Conservation (phyloP, 2,888 invertebrate genomes). For the Eristalinus aeneus region DNA sequence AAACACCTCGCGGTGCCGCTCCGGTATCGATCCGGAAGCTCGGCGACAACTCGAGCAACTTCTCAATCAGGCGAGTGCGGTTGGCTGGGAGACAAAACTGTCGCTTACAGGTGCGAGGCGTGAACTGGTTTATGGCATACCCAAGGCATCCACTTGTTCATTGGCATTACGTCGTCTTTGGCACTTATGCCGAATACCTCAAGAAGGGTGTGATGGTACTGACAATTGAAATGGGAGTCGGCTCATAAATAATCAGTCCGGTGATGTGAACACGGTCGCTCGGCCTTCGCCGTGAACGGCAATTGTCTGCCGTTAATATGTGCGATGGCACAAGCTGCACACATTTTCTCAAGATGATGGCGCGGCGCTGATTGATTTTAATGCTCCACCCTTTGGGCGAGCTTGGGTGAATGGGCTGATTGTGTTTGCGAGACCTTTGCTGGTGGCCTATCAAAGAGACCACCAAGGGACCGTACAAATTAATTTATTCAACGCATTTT, state of each 20-base stretch:
- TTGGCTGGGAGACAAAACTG: background rate
- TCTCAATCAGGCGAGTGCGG: background rate
- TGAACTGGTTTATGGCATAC: background rate
- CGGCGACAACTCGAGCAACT: background rate
- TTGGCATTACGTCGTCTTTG: background rate
- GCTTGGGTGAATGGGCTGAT: background rate
- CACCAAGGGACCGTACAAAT: background rate
- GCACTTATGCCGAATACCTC: background rate
- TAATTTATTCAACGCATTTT: background rate
- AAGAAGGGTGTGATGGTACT: conserved; percentile 26
- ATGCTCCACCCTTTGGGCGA: background rate
- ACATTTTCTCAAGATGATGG: background rate
- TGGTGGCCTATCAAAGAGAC: background rate
- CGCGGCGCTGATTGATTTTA: background rate
- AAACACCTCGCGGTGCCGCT: background rate
- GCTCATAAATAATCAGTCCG: conserved; percentile 9
- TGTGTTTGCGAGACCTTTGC: background rate
- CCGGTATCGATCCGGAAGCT: background rate
- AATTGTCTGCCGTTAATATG: background rate
- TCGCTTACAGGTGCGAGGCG: background rate
- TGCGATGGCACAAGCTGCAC: background rate
- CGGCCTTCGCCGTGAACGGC: background rate
- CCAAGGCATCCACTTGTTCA: background rate
- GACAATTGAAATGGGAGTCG: conserved; percentile 15
- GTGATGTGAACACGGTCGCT: background rate